Evolutionary conservation across 92 coral and sea anemone species (phyloP).

Genomic region (Heteractis magnifica): DNA sequence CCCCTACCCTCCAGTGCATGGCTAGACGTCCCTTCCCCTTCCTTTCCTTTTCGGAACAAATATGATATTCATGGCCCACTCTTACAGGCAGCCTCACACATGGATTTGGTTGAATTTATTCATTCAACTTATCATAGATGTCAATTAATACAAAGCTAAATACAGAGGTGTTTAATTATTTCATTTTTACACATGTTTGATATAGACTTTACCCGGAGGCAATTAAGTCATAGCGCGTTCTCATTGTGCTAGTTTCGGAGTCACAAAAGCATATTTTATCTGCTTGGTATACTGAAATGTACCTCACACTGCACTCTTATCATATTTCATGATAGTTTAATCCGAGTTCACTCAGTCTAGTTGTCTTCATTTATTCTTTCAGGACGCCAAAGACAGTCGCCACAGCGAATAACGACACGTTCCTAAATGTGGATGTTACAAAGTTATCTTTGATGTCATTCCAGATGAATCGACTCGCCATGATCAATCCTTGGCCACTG

Average conservation of each 20-base stretch:
- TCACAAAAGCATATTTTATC: not conserved
- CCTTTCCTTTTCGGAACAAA: too few relatives aligned
- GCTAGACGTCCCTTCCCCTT: too few relatives aligned
- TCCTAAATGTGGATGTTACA: constrained; percentile 75
- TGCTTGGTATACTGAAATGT: too few relatives aligned
- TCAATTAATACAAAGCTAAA: too few relatives aligned
- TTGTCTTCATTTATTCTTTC: constrained; percentile 43
- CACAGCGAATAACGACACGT: constrained; percentile 85
- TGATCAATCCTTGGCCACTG: constrained; percentile 68
- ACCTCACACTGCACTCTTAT: not conserved
- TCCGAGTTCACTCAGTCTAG: not conserved
- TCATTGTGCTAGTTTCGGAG: not conserved
- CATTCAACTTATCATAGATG: too few relatives aligned
- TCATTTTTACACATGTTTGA: not conserved
- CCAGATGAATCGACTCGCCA: constrained; percentile 96
- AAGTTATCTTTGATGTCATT: constrained; percentile 76
- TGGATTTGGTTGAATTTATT: too few relatives aligned
- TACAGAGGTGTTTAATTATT: not conserved
- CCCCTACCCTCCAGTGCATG: too few relatives aligned
- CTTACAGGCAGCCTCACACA: too few relatives aligned
- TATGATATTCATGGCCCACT: too few relatives aligned
- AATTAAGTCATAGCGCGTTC: not conserved
- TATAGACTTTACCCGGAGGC: not conserved
- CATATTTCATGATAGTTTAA: not conserved
- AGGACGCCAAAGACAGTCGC: constrained; percentile 83